Evolutionary conservation across 2,113 vertebrate genomes (phyloP).

Genomic region (Phainopepla nitens): DNA sequence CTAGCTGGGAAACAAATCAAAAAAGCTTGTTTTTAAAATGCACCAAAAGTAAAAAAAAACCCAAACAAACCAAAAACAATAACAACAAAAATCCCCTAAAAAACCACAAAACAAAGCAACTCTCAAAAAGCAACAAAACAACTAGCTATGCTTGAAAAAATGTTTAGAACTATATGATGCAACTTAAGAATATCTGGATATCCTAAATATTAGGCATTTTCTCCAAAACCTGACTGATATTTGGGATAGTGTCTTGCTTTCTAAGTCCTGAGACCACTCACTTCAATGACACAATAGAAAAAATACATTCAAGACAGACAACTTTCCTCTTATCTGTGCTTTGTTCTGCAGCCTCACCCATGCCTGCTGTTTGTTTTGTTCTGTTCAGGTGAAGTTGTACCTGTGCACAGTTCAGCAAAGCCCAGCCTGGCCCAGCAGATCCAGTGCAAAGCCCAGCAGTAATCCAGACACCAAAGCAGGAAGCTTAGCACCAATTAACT

Average conservation of each 20-base stretch:
- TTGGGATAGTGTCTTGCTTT: not conserved
- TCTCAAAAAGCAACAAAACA: not conserved
- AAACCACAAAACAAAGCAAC: not conserved
- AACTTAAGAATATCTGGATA: not conserved
- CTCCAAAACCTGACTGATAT: not conserved
- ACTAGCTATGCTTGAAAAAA: not conserved
- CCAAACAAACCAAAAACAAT: not conserved
- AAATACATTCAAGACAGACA: not conserved
- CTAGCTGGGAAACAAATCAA: not conserved
- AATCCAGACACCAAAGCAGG: not conserved
- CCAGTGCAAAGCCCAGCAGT: not conserved
- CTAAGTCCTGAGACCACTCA: not conserved
- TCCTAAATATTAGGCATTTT: not conserved
- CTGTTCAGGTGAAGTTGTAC: rapidly evolving
- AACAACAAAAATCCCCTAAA: not conserved
- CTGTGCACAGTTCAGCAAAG: not conserved
- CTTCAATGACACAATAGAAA: not conserved
- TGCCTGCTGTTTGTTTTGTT: not conserved
- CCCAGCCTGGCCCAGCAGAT: not conserved
- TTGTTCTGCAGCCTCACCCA: not conserved
- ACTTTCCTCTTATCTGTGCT: not conserved
- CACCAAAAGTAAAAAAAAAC: not conserved
- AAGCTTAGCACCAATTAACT: not conserved
- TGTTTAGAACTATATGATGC: not conserved
- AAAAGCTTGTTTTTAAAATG: not conserved